phyloP scores from a whole-genome alignment of 64 coral and sea anemone species.

The Acropora tenuis region DNA sequence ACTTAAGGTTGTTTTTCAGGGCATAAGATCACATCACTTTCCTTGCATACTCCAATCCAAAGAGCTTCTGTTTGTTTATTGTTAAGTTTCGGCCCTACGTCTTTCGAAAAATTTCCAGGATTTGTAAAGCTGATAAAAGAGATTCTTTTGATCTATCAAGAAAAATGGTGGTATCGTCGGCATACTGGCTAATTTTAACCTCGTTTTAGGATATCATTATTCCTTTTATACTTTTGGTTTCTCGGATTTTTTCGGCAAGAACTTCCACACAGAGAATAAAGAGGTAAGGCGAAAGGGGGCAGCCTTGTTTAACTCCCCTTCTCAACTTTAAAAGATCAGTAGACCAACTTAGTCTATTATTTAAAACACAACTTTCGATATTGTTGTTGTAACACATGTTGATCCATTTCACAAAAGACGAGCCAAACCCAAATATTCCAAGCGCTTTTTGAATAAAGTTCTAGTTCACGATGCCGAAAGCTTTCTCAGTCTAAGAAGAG shows the following conservation, averaged over 20 bases:
- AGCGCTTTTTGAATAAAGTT: background rate
- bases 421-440: background rate
- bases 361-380: background rate
- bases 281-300: background rate
- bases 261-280: background rate
- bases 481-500: background rate
- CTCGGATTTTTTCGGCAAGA: background rate
- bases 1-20: background rate
- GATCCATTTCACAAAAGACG: background rate
- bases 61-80: background rate
- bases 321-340: background rate
- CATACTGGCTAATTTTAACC: background rate
- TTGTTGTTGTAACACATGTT: background rate
- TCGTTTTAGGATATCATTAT: slow-evolving; percentile 8
- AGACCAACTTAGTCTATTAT: background rate
- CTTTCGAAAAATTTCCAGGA: background rate
- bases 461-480: background rate
- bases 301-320: background rate
- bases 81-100: background rate
- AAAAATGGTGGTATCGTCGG: slow-evolving; percentile 11
- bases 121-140: background rate
- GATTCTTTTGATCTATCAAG: background rate
- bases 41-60: background rate
- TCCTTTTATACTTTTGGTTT: background rate
- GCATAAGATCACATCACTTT: background rate